Evolutionary conservation across 1,140 invertebrate genomes (phyloP).

Genomic region (Drosophila obscura): DNA sequence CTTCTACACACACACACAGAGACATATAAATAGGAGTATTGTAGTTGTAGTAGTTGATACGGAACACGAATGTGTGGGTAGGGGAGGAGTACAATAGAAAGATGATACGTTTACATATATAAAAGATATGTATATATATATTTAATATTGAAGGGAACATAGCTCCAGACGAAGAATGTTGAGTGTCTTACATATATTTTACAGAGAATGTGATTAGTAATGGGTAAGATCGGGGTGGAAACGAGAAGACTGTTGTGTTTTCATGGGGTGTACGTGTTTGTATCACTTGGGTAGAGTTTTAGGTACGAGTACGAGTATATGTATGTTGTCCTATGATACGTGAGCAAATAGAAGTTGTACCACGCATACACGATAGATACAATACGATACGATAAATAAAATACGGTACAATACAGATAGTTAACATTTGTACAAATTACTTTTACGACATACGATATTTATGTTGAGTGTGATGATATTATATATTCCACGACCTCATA

Average conservation of each 20-base stretch:
- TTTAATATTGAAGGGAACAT: constrained; percentile 43
- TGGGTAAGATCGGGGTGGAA: too few species aligned
- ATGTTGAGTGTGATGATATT: constrained; percentile 30
- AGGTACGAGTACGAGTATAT: not conserved
- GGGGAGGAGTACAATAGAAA: constrained; percentile 65
- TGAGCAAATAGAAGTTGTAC: constrained; percentile 25
- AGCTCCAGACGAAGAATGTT: constrained; percentile 41
- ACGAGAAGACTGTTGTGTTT: constrained; percentile 14
- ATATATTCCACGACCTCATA: constrained; percentile 24
- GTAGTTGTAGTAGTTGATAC: constrained; percentile 69
- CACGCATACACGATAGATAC: constrained; percentile 33
- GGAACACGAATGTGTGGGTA: constrained; percentile 44
- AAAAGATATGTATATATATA: constrained; percentile 17
- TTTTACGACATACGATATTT: constrained; percentile 42
- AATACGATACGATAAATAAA: constrained; percentile 34
- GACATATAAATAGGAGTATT: constrained; percentile 75
- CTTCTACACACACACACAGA: constrained; percentile 82
- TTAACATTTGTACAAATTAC: constrained; percentile 52
- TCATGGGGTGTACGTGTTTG: constrained; percentile 13
- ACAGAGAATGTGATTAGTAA: constrained; percentile 25
- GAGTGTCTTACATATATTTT: constrained; percentile 29
- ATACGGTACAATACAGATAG: constrained; percentile 42
- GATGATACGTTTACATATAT: constrained; percentile 71
- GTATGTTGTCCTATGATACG: constrained; percentile 38
- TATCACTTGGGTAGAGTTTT: not conserved